Percentiles rank a stretch among this genome's conserved stretches.
These are phyloP conservation scores for Drosophila ogumai DNA, from an alignment of 1,140 invertebrate species.

Conservation along the genomic window DNA sequence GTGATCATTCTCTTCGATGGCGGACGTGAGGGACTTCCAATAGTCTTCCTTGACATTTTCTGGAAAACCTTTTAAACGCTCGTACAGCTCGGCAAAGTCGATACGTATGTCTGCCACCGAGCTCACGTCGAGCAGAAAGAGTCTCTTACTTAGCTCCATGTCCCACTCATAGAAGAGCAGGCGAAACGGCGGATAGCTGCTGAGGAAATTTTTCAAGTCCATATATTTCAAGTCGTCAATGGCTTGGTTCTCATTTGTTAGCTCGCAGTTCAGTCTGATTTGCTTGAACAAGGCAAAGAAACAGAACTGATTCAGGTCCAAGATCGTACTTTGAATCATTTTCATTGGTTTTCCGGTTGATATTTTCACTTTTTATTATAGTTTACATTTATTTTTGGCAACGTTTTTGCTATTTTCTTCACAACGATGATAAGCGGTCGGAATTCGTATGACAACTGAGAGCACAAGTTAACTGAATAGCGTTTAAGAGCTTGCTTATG, in stretches of 20 bases:
- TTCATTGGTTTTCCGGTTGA: neutral
- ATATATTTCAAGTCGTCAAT: slow-evolving; percentile 5
- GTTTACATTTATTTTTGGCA: neutral
- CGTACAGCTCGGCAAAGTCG: slow-evolving; percentile 12
- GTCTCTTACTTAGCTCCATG: neutral
- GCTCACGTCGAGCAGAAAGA: slow-evolving; percentile 1
- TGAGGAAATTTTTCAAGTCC: slow-evolving; percentile 2
- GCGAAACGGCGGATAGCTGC: neutral
- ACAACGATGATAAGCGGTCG: neutral
- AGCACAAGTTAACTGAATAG: neutral
- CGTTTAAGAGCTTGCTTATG: neutral
- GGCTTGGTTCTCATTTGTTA: neutral
- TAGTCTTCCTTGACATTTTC: neutral
- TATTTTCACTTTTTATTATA: neutral
- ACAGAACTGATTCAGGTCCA: slow-evolving; percentile 18
- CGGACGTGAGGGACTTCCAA: neutral
- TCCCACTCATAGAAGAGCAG: slow-evolving; percentile 3
- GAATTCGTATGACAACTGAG: neutral
- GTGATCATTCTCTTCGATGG: slow-evolving; percentile 6
- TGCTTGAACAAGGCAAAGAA: slow-evolving; percentile 15
- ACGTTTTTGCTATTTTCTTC: too few species aligned
- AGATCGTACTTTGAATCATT: neutral
- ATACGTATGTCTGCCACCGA: neutral
- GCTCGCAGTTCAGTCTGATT: slow-evolving; percentile 10
- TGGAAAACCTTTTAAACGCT: neutral